A percentile compares a stretch with the other conserved stretches of the same genome.
Conservation (phyloP, 2,797 vertebrate genomes). For the Gambusia yucatana region DNA sequence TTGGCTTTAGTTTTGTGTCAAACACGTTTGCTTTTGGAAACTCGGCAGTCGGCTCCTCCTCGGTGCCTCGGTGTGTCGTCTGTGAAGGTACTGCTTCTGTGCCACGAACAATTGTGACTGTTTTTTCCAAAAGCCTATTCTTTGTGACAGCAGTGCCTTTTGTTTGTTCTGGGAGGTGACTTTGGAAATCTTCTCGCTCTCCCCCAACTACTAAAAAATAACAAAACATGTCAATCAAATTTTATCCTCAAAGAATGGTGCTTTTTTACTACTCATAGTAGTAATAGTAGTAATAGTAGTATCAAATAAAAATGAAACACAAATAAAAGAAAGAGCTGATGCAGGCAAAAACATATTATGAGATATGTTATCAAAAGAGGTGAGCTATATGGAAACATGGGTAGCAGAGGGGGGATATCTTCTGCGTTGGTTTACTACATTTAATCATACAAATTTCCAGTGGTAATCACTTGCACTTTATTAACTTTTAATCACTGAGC, state of each 20-base stretch:
- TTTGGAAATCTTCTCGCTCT: conserved; percentile 58
- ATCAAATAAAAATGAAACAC: background rate
- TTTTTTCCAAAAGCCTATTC: conserved; percentile 48
- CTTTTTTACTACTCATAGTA: background rate
- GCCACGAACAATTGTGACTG: conserved; percentile 47
- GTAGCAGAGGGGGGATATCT: background rate
- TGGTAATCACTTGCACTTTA: background rate
- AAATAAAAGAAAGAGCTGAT: background rate
- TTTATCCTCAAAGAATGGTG: conserved; percentile 7
- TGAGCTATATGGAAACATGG: background rate
- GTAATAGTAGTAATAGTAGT: background rate
- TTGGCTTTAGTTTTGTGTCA: conserved; percentile 36
- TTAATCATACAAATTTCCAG: background rate
- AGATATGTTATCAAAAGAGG: background rate
- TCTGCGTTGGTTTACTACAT: background rate
- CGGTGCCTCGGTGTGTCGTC: conserved; percentile 36
- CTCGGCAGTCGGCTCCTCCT: conserved; percentile 23
- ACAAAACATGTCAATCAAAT: conserved; percentile 32
- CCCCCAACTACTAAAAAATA: conserved; percentile 40
- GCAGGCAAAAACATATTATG: background rate
- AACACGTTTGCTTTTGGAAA: conserved; percentile 51
- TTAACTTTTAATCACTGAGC: background rate
- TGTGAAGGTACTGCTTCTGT: conserved; percentile 49
- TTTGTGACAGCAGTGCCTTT: conserved; percentile 57
- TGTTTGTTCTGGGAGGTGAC: conserved; percentile 51